phyloP scores from a whole-genome alignment of 2,888 invertebrate genomes.

The Nymphalis c-album region DNA sequence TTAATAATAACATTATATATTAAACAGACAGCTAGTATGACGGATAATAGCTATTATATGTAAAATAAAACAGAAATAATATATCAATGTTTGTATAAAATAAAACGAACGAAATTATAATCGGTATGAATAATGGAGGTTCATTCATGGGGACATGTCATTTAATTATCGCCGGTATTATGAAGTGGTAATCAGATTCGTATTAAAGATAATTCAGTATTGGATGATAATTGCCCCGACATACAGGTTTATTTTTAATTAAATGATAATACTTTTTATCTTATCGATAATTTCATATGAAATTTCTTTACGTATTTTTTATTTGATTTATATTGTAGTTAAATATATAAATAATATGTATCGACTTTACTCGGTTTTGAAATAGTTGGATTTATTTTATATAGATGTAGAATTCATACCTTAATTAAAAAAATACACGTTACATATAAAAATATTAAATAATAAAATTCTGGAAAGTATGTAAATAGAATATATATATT shows the following conservation, averaged over 20 bases:
- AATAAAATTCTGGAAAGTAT: too few relatives aligned
- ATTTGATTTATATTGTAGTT: background rate
- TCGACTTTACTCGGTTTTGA: too few relatives aligned
- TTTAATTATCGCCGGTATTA: slow-evolving; percentile 49
- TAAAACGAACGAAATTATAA: slow-evolving; percentile 34
- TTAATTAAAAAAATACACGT: too few relatives aligned
- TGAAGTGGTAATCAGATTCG: slow-evolving; percentile 51
- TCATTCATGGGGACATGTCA: slow-evolving; percentile 37
- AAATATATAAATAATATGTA: too few relatives aligned
- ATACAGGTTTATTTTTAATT: slow-evolving; percentile 50
- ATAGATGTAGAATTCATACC: too few relatives aligned
- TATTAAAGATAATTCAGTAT: slow-evolving; percentile 50
- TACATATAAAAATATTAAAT: too few relatives aligned
- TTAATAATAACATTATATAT: too few relatives aligned
- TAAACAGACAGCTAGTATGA: too few relatives aligned
- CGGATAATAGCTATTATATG: too few relatives aligned
- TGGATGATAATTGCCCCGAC: slow-evolving; percentile 46
- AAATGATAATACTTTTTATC: slow-evolving; percentile 17
- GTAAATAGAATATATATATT: too few relatives aligned
- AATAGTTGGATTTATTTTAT: too few relatives aligned
- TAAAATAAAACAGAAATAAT: too few relatives aligned
- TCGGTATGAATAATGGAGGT: slow-evolving; percentile 39
- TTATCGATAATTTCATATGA: background rate
- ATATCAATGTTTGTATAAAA: slow-evolving; percentile 9
- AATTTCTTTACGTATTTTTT: background rate